Conservation (phyloP, 2,797 vertebrate genomes). For the Pelodytes ibericus region DNA sequence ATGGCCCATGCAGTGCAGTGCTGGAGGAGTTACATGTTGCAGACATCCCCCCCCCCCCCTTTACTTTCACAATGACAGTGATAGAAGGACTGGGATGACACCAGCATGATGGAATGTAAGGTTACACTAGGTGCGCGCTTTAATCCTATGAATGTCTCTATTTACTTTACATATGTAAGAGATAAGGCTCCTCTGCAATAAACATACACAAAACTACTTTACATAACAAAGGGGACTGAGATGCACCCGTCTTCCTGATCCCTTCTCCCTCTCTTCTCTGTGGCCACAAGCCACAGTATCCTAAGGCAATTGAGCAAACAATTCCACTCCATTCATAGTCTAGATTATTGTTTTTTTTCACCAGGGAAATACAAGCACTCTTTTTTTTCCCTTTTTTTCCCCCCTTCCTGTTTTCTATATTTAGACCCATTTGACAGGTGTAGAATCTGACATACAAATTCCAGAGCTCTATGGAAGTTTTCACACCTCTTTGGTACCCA, state of each 20-base stretch:
- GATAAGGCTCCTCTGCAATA: slow-evolving; percentile 14
- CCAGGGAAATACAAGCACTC: slow-evolving; percentile 59
- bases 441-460: slow-evolving; percentile 12
- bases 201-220: slow-evolving; percentile 44
- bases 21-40: slow-evolving; percentile 69
- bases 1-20: slow-evolving; percentile 69
- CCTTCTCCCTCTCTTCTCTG: neutral
- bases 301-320: slow-evolving; percentile 61
- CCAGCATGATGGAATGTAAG: neutral
- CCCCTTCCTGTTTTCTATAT: slow-evolving; percentile 60
- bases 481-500: neutral
- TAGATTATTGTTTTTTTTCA: slow-evolving; percentile 64
- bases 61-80: slow-evolving; percentile 62
- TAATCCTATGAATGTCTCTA: neutral
- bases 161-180: slow-evolving; percentile 25
- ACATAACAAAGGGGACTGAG: slow-evolving; percentile 42
- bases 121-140: neutral
- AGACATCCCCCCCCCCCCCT: slow-evolving; percentile 65
- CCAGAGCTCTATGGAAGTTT: neutral
- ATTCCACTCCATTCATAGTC: slow-evolving; percentile 59
- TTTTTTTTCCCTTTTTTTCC: slow-evolving; percentile 37
- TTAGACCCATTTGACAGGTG: slow-evolving; percentile 49
- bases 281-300: slow-evolving; percentile 55
- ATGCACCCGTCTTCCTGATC: neutral
- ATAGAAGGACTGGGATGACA: slow-evolving; percentile 21